Base-by-base conservation (phyloP, 2,113 vertebrate genomes). In the Plotosus lineatus region DNA sequence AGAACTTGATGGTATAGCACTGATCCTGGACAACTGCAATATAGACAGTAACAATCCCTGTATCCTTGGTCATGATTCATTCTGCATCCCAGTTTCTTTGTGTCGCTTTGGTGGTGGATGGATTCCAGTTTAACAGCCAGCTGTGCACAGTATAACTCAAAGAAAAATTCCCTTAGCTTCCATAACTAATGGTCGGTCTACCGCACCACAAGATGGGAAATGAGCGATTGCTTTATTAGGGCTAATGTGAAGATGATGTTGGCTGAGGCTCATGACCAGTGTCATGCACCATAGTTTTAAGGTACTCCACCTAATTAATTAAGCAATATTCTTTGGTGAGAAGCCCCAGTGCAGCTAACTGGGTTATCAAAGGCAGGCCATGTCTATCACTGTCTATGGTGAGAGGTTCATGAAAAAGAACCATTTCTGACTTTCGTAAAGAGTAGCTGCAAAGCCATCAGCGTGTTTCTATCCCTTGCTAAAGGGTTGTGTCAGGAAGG, bases 1-100 rank as follows among this genome's bases (percentile, higher is more conserved):
- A 74, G 92, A 95, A 19, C 90, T 98, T 78, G 95, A 98, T 3
- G 97, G 96, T 76, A 94, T 99, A 77, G 92, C 97, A 0, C 90
- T 99, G 86, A 96, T 99, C 86, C 87, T 99, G 91, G 98, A 99
- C 91, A 97, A 94, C 94, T 98, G 97, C 92, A 94, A 87, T 89
- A 91, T 96, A 1, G 97, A 99, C 87, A 95, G 96, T 93, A 96
- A 95, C 88, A 98, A 99, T 85, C 98, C 97, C 38, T 98, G 98
- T 99, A 99, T 99, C 98, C 97, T 98, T 96, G 53, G 46, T 72
- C 3, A 0, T 72, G 53, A 33, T 6, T 82, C 61, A 19, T 44
- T 51, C n/a, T 44, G 14, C 12, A 58, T 21, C 19, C 50, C 42
- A 28, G 15, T 60, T 11, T n/a, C 28, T 73, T 23, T 83, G 44